These are phyloP conservation scores for Alcedo atthis DNA, from an alignment of 2,797 vertebrate genomes.

Conservation along the genomic window DNA sequence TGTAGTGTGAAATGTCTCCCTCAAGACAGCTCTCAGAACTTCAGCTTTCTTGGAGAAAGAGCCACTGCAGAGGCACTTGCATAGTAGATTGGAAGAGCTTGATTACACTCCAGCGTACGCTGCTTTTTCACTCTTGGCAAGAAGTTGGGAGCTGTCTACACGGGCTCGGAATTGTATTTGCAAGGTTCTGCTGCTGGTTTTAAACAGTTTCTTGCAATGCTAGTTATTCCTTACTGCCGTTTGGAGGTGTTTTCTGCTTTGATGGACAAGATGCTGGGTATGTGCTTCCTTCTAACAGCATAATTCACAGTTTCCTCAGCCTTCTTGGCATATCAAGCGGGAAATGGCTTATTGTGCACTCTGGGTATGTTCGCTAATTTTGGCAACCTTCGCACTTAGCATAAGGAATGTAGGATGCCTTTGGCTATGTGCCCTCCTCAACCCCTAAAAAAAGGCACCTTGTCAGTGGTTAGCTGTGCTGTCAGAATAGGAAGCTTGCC, in stretches of 20 bases:
- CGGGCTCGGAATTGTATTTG: background rate
- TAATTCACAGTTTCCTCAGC: constrained; percentile 9
- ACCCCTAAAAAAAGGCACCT: constrained; percentile 43
- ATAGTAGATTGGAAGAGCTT: background rate
- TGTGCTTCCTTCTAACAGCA: background rate
- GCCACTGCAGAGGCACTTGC: background rate
- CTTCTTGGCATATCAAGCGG: constrained; percentile 24
- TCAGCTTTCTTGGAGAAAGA: background rate
- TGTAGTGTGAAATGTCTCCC: constrained; percentile 34
- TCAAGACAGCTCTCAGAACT: constrained; percentile 5
- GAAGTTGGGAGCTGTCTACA: background rate
- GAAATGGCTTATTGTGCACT: background rate
- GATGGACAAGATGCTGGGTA: constrained; percentile 33
- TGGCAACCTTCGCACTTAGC: constrained; percentile 35
- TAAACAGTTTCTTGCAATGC: background rate
- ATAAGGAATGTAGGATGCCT: constrained; percentile 59
- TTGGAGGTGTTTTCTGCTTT: constrained; percentile 37
- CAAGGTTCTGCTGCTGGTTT: constrained; percentile 15
- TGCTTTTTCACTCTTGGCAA: constrained; percentile 18
- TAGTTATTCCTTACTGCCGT: background rate
- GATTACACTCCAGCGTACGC: background rate
- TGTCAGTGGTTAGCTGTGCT: background rate
- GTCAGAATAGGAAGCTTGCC: background rate
- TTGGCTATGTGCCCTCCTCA: constrained; percentile 29
- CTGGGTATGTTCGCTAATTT: background rate